Evolutionary conservation across 1,140 invertebrate species (phyloP).

Genomic region (Hycleus cichorii): DNA sequence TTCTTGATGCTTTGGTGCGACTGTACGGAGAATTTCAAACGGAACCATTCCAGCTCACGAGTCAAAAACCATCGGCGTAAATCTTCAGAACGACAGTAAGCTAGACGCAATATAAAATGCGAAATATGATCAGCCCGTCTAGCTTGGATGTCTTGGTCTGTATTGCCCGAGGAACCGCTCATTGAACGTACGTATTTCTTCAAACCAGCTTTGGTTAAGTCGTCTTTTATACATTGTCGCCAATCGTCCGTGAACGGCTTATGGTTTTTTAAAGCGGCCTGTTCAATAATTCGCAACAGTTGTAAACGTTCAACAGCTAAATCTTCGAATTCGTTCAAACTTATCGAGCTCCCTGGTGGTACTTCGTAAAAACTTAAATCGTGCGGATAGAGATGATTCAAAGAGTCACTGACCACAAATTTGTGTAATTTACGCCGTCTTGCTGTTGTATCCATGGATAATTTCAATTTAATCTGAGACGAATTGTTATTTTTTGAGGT

Average conservation of each 20-base stretch:
- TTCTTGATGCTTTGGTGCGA: slow-evolving; percentile 53
- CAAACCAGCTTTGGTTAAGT: slow-evolving; percentile 63
- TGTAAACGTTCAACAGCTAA: slow-evolving; percentile 77
- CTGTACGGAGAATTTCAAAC: slow-evolving; percentile 67
- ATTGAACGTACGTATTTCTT: slow-evolving; percentile 45
- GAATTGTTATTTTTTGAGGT: not conserved
- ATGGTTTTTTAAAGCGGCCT: slow-evolving; percentile 55
- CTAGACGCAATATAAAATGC: slow-evolving; percentile 87
- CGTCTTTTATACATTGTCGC: slow-evolving; percentile 57
- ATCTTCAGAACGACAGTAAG: slow-evolving; percentile 83
- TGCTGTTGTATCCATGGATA: slow-evolving; percentile 28
- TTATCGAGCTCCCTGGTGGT: slow-evolving; percentile 68
- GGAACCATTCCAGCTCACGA: slow-evolving; percentile 86
- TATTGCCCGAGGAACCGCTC: slow-evolving; percentile 20
- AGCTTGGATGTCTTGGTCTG: slow-evolving; percentile 54
- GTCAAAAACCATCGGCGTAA: slow-evolving; percentile 80
- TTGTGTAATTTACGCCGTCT: slow-evolving; percentile 22
- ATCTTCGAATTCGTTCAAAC: slow-evolving; percentile 80
- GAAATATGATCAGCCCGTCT: slow-evolving; percentile 79
- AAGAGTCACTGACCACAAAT: slow-evolving; percentile 7
- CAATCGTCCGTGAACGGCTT: slow-evolving; percentile 64
- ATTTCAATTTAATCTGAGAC: not conserved
- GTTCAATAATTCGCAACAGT: slow-evolving; percentile 67
- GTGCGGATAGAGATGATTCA: slow-evolving; percentile 53
- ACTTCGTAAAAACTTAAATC: slow-evolving; percentile 72